phyloP scores from a whole-genome alignment of 2,113 vertebrate genomes.

The Sitta europaea region DNA sequence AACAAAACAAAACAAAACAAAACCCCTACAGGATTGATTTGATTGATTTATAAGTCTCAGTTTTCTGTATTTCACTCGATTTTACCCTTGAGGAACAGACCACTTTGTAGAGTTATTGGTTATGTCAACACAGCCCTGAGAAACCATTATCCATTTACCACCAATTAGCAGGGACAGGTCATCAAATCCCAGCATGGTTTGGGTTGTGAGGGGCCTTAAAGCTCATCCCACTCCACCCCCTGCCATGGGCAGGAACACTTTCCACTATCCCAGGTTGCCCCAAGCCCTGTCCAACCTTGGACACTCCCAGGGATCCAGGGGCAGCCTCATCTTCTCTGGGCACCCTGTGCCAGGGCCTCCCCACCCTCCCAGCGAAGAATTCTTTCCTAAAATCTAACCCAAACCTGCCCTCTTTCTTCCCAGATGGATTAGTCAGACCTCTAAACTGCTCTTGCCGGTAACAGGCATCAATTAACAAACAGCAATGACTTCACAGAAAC shows the following conservation, averaged over 20 bases:
- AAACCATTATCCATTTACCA: background rate
- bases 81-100: background rate
- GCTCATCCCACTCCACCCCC: background rate
- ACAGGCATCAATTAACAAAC: background rate
- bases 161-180: background rate
- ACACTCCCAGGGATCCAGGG: background rate
- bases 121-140: background rate
- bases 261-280: accelerated
- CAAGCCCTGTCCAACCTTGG: accelerated
- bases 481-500: background rate
- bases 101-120: background rate
- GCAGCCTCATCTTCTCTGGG: background rate
- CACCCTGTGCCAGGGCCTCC: accelerated
- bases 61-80: background rate
- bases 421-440: background rate
- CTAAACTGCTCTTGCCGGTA: background rate
- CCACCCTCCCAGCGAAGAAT: background rate
- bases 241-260: background rate
- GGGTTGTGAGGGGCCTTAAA: background rate
- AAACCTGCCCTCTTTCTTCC: background rate
- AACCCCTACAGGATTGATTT: background rate
- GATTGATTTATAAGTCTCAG: background rate
- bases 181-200: background rate
- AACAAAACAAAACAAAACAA: background rate
- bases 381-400: background rate